Evolutionary conservation across 2,888 invertebrate species (phyloP).

Genomic region (Drosophila kokeensis): DNA sequence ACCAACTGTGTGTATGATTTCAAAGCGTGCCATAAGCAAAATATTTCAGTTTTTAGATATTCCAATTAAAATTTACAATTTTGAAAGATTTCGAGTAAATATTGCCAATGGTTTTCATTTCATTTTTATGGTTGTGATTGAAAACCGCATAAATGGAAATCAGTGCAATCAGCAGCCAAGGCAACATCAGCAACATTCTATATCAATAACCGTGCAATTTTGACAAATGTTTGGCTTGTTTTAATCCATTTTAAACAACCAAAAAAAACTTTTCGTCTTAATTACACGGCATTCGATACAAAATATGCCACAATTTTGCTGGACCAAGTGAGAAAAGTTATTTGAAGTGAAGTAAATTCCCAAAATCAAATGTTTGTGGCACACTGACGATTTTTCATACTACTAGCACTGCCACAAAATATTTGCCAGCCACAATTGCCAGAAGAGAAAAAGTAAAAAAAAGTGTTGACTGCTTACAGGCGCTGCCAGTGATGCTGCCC

Average conservation of each 20-base stretch:
- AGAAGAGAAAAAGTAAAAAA: conserved; percentile 1
- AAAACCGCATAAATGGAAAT: not conserved
- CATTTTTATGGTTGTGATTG: too few relatives aligned
- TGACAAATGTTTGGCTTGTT: not conserved
- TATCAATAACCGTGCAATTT: not conserved
- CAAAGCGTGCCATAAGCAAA: not conserved
- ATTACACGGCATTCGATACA: not conserved
- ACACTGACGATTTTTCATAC: not conserved
- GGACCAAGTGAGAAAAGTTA: not conserved
- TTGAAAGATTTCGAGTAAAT: not conserved
- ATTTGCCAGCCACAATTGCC: not conserved
- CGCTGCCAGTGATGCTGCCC: conserved; percentile 13
- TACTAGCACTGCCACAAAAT: not conserved
- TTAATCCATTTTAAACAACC: not conserved
- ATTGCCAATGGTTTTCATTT: not conserved
- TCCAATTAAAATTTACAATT: not conserved
- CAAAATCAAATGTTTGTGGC: not conserved
- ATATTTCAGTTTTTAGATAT: not conserved
- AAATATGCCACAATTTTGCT: not conserved
- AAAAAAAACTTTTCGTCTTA: not conserved
- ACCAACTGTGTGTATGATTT: not conserved
- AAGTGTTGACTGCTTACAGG: conserved; percentile 52
- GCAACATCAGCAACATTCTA: not conserved
- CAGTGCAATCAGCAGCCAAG: not conserved
- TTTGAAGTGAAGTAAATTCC: not conserved